Evolutionary conservation across 2,797 vertebrate species (phyloP).

Genomic region (Typhlichthys eigenmanni): DNA sequence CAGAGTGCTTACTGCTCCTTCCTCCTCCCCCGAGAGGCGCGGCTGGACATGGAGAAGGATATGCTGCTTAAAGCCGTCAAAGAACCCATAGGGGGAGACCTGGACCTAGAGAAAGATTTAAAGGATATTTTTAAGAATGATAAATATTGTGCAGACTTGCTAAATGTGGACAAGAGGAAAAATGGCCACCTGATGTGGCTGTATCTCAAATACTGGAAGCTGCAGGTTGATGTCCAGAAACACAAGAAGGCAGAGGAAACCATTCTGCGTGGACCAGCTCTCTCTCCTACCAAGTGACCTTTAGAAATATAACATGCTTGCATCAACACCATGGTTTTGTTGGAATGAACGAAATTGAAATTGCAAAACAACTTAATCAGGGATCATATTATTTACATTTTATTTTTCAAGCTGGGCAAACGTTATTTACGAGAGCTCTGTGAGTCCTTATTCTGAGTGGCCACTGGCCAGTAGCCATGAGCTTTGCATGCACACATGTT

Average conservation of each 20-base stretch:
- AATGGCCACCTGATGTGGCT: constrained; percentile 97
- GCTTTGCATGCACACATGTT: too few species aligned
- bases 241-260: constrained; percentile 83
- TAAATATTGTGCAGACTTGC: constrained; percentile 6
- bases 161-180: constrained; percentile 84
- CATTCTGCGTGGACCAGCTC: constrained; percentile 62
- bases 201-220: constrained; percentile 93
- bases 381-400: constrained; percentile 20
- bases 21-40: constrained; percentile 75
- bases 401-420: neutral
- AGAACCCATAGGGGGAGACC: constrained; percentile 72
- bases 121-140: too few species aligned
- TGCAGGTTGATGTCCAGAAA: constrained; percentile 84
- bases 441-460: too few species aligned
- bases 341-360: constrained; percentile 2
- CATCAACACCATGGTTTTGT: constrained; percentile 24
- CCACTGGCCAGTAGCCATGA: too few species aligned
- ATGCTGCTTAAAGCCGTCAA: constrained; percentile 83
- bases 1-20: constrained; percentile 90
- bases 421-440: too few species aligned
- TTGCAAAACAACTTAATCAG: constrained; percentile 5
- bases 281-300: constrained; percentile 50
- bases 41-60: constrained; percentile 88
- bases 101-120: too few species aligned
- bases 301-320: constrained; percentile 5